Evolutionary conservation across 2,113 vertebrate species (phyloP), one percentile per base, ranked within the genome.

Genomic region (Cryptomyrus ogoouensis): DNA sequence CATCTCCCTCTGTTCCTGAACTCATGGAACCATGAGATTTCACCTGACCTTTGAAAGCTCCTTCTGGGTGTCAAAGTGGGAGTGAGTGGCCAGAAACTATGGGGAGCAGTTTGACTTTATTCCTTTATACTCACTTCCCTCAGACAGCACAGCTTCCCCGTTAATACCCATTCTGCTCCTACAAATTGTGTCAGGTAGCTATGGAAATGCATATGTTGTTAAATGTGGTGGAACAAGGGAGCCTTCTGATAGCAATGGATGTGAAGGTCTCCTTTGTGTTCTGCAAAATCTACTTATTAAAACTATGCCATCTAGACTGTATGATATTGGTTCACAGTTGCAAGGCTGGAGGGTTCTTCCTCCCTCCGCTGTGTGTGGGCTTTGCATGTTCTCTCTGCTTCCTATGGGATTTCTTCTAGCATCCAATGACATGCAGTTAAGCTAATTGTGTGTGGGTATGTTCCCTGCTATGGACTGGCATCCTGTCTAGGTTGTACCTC

Each of bases 11-110:
- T 46, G 8, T 47, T 84, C 35, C 74, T 80, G 74, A 80, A 80
- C 15, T 42, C 35, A 42, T 80, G 74, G 35, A 80, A 42, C 35
- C 62, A 70, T 70, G 62, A 70, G 35, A 80, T 35, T 39, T 80
- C 35, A 42, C n/a, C 74, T 80, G 74, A 80, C 74, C 5, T 80
- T 80, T 39, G 74, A 42, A 80, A 80, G 35, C 15, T 80, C 74
- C 74, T 80, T 80, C 74, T 70, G 62, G 62, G 62, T 70, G 62
- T 70, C 62, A 70, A 70, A 70, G n/a, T 70, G n/a, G 62, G 62
- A 31, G 27, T 39, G 13, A 19, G 15, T 42, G 35, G 74, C 74
- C 74, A 80, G 74, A 39, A 17, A 39, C 70, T 39, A 74, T 17
- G 17, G 31, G 35, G 74, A 42, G 31, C 5, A 19, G 17, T 42